These are phyloP conservation scores for Nineta flava DNA, from an alignment of 2,888 invertebrate species.

Conservation along the genomic window DNA sequence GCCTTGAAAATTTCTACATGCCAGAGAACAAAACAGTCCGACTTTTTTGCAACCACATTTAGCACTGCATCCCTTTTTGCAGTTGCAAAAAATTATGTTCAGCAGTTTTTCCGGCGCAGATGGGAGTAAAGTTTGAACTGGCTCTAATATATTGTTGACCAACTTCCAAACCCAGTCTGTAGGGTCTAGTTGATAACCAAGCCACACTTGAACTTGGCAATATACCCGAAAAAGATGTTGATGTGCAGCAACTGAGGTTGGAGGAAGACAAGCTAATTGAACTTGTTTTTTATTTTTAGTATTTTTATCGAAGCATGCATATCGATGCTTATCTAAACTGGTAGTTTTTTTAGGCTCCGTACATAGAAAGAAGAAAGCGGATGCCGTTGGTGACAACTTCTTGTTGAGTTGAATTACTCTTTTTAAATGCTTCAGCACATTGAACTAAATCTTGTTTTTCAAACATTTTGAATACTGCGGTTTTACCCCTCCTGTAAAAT, in stretches of 20 bases:
- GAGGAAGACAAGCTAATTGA: too few species aligned
- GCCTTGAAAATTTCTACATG: neutral
- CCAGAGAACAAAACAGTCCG: neutral
- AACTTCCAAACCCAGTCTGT: conserved; percentile 2
- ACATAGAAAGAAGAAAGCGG: conserved; percentile 11
- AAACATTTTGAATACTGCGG: too few species aligned
- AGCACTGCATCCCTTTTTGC: conserved; percentile 2
- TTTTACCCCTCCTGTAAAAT: too few species aligned
- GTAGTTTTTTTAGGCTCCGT: conserved; percentile 11
- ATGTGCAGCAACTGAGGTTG: too few species aligned
- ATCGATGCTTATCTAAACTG: conserved; percentile 13
- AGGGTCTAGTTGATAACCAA: neutral
- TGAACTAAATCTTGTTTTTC: too few species aligned
- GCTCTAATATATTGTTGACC: neutral
- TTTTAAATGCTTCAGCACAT: too few species aligned
- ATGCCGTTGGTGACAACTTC: too few species aligned
- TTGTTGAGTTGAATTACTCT: too few species aligned
- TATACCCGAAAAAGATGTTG: too few species aligned
- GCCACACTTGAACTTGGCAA: too few species aligned
- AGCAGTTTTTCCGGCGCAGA: conserved; percentile 4
- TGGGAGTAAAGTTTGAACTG: conserved; percentile 3
- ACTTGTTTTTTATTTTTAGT: conserved; percentile 12
- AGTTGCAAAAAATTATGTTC: conserved; percentile 5
- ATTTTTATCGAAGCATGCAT: conserved; percentile 14
- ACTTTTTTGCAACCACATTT: conserved; percentile 5